A percentile compares a stretch with the other conserved stretches of the same genome.
phyloP scores from a whole-genome alignment of 2,797 vertebrate genomes.

The Galagoides demidoff region DNA sequence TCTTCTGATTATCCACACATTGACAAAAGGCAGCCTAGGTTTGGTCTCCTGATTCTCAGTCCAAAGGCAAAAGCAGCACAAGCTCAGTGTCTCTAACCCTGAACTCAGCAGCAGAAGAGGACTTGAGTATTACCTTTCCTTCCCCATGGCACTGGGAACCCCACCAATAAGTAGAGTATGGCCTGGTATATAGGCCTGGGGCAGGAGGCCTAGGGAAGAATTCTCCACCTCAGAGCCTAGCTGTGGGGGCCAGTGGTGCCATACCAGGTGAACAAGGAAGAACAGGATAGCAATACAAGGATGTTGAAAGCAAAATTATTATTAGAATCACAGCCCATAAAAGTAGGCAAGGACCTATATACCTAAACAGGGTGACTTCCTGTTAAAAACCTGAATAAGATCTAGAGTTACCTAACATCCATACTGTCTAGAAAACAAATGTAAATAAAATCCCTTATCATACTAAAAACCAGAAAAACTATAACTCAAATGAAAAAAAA shows the following conservation, averaged over 20 bases:
- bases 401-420: not conserved
- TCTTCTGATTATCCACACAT: not conserved
- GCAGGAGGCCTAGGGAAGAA: not conserved
- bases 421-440: conserved; percentile 42
- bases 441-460: conserved; percentile 56
- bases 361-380: conserved; percentile 1
- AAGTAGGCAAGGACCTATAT: not conserved
- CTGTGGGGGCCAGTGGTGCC: not conserved
- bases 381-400: conserved; percentile 46
- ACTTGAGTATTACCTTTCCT: not conserved
- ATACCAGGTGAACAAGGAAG: conserved; percentile 9
- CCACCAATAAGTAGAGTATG: conserved; percentile 10
- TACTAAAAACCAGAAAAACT: conserved; percentile 43
- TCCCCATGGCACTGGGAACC: not conserved
- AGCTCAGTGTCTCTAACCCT: not conserved
- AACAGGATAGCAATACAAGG: not conserved
- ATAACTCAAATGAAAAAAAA: conserved; percentile 42
- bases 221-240: not conserved
- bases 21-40: not conserved
- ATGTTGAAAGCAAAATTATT: conserved; percentile 45
- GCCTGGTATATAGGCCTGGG: not conserved
- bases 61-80: conserved; percentile 25
- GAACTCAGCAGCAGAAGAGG: conserved; percentile 4
- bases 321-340: conserved; percentile 11
- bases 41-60: not conserved